phyloP scores from a whole-genome alignment of 53 echinoderm and acorn worm genomes.

The Mesocentrotus franciscanus region DNA sequence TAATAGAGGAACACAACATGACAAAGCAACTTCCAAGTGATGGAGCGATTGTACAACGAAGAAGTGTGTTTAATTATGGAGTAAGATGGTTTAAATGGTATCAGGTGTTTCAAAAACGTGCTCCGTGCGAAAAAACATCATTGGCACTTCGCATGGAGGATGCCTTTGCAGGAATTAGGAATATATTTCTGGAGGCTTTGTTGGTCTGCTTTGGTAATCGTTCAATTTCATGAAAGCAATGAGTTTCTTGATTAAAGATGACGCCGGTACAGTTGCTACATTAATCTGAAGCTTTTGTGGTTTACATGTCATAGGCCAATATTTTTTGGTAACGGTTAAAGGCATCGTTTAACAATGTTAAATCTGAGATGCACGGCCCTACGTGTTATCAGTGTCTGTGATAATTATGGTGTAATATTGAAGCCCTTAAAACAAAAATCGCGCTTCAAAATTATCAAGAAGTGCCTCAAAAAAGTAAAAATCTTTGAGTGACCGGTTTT shows the following conservation, averaged over 20 bases:
- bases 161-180: background rate
- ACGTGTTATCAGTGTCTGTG: too few species aligned
- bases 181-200: background rate
- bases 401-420: too few species aligned
- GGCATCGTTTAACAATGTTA: too few species aligned
- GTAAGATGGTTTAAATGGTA: background rate
- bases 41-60: background rate
- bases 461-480: too few species aligned
- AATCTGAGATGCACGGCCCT: too few species aligned
- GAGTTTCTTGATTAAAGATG: background rate
- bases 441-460: too few species aligned
- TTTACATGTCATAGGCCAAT: background rate
- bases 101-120: slow-evolving; percentile 7
- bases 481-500: too few species aligned
- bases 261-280: background rate
- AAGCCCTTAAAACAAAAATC: too few species aligned
- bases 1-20: background rate
- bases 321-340: too few species aligned
- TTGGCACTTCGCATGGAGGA: background rate
- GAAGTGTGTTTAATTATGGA: slow-evolving; percentile 26
- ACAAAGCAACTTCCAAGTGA: background rate
- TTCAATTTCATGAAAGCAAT: background rate
- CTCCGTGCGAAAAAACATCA: background rate
- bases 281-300: background rate
- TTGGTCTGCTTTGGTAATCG: background rate